Conservation (phyloP, 2,113 vertebrate species). For the Lagopus leucura region DNA sequence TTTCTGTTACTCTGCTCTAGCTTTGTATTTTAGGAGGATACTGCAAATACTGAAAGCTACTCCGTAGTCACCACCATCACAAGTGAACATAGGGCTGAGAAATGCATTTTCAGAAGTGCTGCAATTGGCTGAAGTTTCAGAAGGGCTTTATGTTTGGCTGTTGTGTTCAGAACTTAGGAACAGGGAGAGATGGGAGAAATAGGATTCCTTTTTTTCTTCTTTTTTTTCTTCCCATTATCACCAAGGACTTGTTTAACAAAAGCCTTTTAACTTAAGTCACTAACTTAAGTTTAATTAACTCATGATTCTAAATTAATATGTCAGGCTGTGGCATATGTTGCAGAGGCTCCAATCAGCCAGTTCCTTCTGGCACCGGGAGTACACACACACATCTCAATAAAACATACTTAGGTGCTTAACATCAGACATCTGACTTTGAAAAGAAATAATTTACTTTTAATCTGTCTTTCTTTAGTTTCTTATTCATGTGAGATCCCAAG, state of each 20-base stretch:
- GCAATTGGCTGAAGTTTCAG: not conserved
- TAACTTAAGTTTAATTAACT: not conserved
- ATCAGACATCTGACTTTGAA: not conserved
- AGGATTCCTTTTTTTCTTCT: not conserved
- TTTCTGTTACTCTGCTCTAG: not conserved
- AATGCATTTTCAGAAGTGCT: not conserved
- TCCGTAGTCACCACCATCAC: not conserved
- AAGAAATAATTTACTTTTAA: not conserved
- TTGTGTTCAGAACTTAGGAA: not conserved
- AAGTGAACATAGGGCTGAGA: not conserved
- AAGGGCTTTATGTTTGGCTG: not conserved
- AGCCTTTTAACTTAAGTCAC: not conserved
- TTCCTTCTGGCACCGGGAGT: not conserved
- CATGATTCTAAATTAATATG: not conserved
- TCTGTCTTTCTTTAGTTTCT: slow-evolving; percentile 12
- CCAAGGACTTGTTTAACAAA: not conserved
- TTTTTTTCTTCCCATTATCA: not conserved
- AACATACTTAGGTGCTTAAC: not conserved
- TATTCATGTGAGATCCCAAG: not conserved
- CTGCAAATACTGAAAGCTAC: not conserved
- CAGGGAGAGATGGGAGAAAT: not conserved
- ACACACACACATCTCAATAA: not conserved
- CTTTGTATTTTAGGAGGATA: not conserved
- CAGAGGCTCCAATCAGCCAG: not conserved
- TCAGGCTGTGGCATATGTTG: not conserved